A percentile compares a stretch with the other conserved stretches of the same genome.
Conservation (phyloP, 2,797 vertebrate genomes). For the Molossus alvarezi region DNA sequence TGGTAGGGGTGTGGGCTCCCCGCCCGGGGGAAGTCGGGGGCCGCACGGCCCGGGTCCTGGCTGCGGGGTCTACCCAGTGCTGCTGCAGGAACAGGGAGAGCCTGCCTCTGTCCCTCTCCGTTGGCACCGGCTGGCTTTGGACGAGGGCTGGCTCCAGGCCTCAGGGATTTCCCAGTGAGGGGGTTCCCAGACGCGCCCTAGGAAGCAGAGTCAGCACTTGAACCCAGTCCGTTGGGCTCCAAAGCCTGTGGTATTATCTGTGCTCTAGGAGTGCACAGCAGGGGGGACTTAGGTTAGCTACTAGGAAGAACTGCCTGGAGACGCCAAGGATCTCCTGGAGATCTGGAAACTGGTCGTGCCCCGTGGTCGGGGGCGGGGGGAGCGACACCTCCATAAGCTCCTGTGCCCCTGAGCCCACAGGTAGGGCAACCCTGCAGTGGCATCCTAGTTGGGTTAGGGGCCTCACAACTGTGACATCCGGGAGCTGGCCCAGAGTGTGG, state of each 20-base stretch:
- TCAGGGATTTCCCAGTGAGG: not conserved
- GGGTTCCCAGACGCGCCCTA: not conserved
- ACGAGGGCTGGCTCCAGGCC: not conserved
- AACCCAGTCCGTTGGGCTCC: not conserved
- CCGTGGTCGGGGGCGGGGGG: not conserved
- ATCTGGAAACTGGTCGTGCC: not conserved
- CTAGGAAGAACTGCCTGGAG: not conserved
- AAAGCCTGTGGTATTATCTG: not conserved
- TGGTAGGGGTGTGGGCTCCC: conserved; percentile 89
- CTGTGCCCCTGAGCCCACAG: not conserved
- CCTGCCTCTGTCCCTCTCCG: not conserved
- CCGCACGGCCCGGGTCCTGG: not conserved
- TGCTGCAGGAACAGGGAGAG: not conserved
- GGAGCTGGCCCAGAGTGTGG: not conserved
- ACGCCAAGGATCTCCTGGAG: not conserved
- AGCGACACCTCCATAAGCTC: not conserved
- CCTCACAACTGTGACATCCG: not conserved
- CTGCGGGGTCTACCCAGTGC: not conserved
- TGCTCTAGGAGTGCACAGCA: not conserved
- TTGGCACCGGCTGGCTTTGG: not conserved
- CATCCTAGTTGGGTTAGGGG: not conserved
- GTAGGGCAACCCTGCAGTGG: not conserved
- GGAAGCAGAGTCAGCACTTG: conserved; percentile 11
- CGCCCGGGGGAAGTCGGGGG: too few relatives aligned
- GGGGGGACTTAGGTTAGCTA: not conserved